Base-by-base conservation (phyloP, 2,888 invertebrate species). In the Cyclophora albipunctata region DNA sequence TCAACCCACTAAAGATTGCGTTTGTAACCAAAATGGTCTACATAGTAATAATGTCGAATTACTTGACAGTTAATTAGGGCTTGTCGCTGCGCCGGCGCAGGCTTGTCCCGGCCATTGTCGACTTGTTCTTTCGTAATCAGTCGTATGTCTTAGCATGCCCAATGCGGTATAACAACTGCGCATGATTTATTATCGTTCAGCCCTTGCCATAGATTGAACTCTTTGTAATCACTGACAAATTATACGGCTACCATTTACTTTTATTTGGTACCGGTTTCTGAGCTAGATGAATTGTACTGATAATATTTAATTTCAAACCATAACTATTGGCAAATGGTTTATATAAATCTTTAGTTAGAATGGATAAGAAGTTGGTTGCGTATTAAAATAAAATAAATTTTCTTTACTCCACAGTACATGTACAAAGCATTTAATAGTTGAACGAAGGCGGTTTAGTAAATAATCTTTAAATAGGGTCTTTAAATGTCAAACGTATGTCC, bases 41-140 rank as follows among this genome's bases (percentile, higher is more conserved):
- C 61, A 71, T 62, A 60, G 74, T 71, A 73, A 76, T 81, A 79
- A 75, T 70, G 74, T 82, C 75, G 78, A 80, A 81, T 84, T 81
- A 81, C 73, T 75, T 76, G 84, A 83, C 84, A 86, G 79, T 81
- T 85, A 86, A 87, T 88, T 88, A 86, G 84, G 72, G 74, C 64
- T 79, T 79, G 84, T 81, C 82, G 78, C 77, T 81, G 75, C 71
- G 69, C 59, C 63, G 59, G 70, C 55, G 54, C 55, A 62, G 69
- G 66, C 73, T 74, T 75, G 79, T 79, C 71, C 71, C 61, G 64
- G 71, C 73, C 76, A 72, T 74, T 78, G 77, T 77, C 62, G 70
- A 70, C 62, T 71, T 71, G 75, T 73, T 66, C 66, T 84, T 83
- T 81, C 80, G 82, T 76, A 84, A 85, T 73, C 74, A 75, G 74